These are phyloP conservation scores for Stegophylla sp. DNA, from an alignment of 2,888 invertebrate genomes.

Conservation along the genomic window DNA sequence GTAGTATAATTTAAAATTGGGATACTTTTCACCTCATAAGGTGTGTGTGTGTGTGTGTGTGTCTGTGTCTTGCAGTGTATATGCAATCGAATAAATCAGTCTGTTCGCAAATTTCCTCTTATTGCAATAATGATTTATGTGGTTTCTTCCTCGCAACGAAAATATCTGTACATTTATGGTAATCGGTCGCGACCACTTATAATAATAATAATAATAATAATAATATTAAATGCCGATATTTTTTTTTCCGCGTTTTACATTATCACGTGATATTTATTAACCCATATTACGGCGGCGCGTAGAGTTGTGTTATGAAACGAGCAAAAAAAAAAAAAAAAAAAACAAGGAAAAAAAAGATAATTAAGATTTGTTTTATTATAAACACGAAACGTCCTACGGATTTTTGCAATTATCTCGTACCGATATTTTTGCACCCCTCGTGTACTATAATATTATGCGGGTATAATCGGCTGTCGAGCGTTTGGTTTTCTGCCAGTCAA, in stretches of 20 bases:
- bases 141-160: not conserved
- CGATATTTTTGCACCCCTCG: no score
- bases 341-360: not conserved
- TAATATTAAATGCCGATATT: not conserved
- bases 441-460: not conserved
- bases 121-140: not conserved
- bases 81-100: constrained; percentile 14
- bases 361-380: not conserved
- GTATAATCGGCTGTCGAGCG: no score
- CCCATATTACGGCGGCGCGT: not conserved
- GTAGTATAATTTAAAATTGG: no score
- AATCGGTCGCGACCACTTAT: not conserved
- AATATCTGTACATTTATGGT: no score
- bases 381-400: not conserved
- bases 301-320: no score
- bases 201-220: not conserved
- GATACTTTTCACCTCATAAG: no score
- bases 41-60: no score
- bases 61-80: not conserved
- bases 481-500: no score
- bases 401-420: not conserved
- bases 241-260: not conserved
- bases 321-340: no score
- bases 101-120: constrained; percentile 8
- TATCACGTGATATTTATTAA: not conserved